Base-by-base conservation (phyloP, 2,888 invertebrate species). In the Rhamnusium bicolor region DNA sequence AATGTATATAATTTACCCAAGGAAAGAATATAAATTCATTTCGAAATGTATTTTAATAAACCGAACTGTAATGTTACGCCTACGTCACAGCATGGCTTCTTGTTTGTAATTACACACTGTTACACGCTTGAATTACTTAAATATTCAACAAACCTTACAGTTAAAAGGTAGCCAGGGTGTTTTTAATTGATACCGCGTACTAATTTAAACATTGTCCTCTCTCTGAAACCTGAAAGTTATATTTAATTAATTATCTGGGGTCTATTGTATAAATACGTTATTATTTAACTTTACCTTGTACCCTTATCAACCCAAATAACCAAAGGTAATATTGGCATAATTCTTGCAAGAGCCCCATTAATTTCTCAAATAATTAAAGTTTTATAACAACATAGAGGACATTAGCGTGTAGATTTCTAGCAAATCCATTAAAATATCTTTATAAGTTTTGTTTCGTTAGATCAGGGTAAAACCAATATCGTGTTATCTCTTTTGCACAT, bases 171-270 rank as follows among this genome's bases (percentile, higher is more conserved):
- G 49, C 27, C 14, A 49, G 63, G 63, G 63, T 29, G 63, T 63
- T 63, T 63, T 63, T 63, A 63, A 63, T 63, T 63, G 63, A 63
- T 63, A 51, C 27, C n/a, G 49, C 49, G 29, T 27, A 27, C 63
- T 51, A 63, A 63, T 47, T 63, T 63, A 24, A 18, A 49, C 63
- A 49, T 29, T 49, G 63, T 27, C 63, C 63, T 16, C 21, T 12
- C 49, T 27, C 27, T 8, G 49, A 14, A 27, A 27, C 49, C 51
- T 16, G 16, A 29, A 63, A 49, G 49, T 63, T 63, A 49, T 63
- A 63, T 49, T 63, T 63, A 63, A 63, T 63, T 63, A 63, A 63
- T 63, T 63, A 29, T 51, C 49, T 14, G 63, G 49, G 63, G 49
- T 47, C 27, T 24, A 62, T 51, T 29, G 14, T 49, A 5, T 51